These are phyloP conservation scores for Amphipyra berbera DNA, from an alignment of 2,888 invertebrate genomes.

Conservation along the genomic window DNA sequence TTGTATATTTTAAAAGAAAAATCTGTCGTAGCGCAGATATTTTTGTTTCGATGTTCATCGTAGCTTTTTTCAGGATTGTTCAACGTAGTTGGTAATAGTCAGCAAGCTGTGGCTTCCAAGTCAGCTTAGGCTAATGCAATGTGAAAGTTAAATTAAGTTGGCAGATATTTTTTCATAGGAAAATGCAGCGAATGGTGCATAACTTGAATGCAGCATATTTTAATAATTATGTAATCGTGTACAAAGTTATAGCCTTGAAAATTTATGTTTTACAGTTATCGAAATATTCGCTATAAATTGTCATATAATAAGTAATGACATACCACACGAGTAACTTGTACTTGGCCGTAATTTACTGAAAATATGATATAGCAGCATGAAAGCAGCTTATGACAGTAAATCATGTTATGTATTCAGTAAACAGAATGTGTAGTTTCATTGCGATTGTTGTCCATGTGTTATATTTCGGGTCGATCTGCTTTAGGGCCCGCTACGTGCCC, in stretches of 20 bases:
- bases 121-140: conserved; percentile 7
- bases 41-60: conserved; percentile 5
- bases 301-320: conserved; percentile 34
- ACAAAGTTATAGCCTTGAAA: conserved; percentile 32
- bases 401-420: conserved; percentile 51
- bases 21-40: neutral
- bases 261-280: conserved; percentile 24
- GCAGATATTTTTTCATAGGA: conserved; percentile 11
- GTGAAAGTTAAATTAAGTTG: conserved; percentile 27
- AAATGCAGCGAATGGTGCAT: neutral
- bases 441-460: conserved; percentile 53
- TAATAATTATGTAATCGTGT: conserved; percentile 20
- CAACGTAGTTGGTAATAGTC: conserved; percentile 9
- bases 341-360: conserved; percentile 46
- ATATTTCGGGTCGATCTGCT: conserved; percentile 65
- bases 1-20: too few species aligned
- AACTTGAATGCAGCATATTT: conserved; percentile 4
- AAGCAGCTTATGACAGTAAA: conserved; percentile 52
- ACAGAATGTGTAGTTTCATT: conserved; percentile 39
- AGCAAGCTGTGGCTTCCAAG: conserved; percentile 8
- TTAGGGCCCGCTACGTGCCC: conserved; percentile 72
- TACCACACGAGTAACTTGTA: conserved; percentile 25
- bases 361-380: conserved; percentile 42
- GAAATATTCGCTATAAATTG: conserved; percentile 40
- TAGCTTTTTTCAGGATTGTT: conserved; percentile 10